Percentiles rank a stretch among this genome's conserved stretches.
Conservation (phyloP, 2,797 vertebrate species). For the Mus caroli region DNA sequence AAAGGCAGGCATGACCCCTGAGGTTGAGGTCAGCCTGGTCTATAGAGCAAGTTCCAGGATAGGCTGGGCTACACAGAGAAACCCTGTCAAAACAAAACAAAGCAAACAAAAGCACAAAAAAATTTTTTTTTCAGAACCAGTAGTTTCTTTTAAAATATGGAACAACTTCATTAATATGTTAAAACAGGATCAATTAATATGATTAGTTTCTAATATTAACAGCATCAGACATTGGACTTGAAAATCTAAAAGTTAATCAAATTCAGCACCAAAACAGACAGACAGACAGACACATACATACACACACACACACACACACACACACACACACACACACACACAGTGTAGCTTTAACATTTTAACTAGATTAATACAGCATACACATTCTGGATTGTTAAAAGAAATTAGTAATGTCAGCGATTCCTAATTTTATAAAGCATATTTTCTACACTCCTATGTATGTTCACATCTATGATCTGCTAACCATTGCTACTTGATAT, state of each 20-base stretch:
- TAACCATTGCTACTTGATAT: slow-evolving; percentile 94
- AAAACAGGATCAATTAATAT: slow-evolving; percentile 2
- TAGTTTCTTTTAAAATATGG: slow-evolving; percentile 12
- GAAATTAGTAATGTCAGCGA: slow-evolving; percentile 56
- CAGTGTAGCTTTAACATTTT: slow-evolving; percentile 61
- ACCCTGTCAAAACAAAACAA: not conserved
- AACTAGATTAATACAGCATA: slow-evolving; percentile 59
- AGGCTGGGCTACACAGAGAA: too few relatives aligned
- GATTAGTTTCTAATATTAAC: slow-evolving; percentile 55
- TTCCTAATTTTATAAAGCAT: slow-evolving; percentile 76
- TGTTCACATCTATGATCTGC: slow-evolving; percentile 92
- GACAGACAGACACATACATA: not conserved
- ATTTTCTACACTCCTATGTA: slow-evolving; percentile 90
- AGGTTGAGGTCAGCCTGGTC: not conserved
- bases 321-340: not conserved
- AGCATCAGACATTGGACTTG: slow-evolving; percentile 43
- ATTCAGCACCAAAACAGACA: slow-evolving; percentile 15
- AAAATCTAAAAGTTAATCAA: slow-evolving; percentile 21
- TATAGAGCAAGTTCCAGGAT: not conserved
- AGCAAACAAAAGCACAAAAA: slow-evolving; percentile 29
- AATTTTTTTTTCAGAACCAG: slow-evolving; percentile 8
- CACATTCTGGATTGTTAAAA: slow-evolving; percentile 56
- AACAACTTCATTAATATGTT: slow-evolving; percentile 60
- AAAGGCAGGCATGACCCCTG: not conserved
- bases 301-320: not conserved